Conservation (phyloP, 1,140 invertebrate species). For the Drosophila ercepeae region DNA sequence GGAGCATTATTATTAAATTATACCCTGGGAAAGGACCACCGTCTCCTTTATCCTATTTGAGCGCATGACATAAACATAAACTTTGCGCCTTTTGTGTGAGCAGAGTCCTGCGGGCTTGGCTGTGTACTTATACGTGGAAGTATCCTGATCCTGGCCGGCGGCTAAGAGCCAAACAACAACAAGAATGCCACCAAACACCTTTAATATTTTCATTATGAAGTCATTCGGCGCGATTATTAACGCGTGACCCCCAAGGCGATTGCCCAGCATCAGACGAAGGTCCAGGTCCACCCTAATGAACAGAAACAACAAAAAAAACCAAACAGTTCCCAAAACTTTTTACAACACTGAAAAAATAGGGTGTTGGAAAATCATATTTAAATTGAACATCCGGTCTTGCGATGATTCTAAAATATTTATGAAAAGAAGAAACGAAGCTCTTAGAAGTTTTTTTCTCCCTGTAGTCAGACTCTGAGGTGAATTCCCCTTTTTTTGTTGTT, state of each 20-base stretch:
- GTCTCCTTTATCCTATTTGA: constrained; percentile 19
- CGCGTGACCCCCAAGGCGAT: constrained; percentile 76
- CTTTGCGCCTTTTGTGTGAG: constrained; percentile 74
- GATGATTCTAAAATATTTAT: no score
- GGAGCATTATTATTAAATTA: constrained; percentile 76
- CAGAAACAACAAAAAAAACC: constrained; percentile 59
- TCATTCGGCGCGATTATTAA: constrained; percentile 80
- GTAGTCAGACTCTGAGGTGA: constrained; percentile 56
- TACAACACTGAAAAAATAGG: constrained; percentile 5
- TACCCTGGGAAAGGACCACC: constrained; percentile 8
- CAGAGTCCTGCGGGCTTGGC: constrained; percentile 49
- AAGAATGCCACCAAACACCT: constrained; percentile 69
- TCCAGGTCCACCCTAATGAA: constrained; percentile 60
- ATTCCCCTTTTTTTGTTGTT: constrained; percentile 73
- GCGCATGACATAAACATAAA: constrained; percentile 78
- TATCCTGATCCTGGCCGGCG: constrained; percentile 60
- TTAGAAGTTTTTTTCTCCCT: neutral
- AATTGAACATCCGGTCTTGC: no score
- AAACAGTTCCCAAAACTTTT: constrained; percentile 15
- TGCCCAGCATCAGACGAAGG: constrained; percentile 46
- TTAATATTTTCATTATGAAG: constrained; percentile 83
- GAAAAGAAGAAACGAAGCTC: neutral
- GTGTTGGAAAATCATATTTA: neutral
- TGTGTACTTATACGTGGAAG: constrained; percentile 16
- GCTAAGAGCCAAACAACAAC: constrained; percentile 46